Evolutionary conservation across 2,888 invertebrate genomes (phyloP).

Genomic region (Teleogryllus oceanicus): DNA sequence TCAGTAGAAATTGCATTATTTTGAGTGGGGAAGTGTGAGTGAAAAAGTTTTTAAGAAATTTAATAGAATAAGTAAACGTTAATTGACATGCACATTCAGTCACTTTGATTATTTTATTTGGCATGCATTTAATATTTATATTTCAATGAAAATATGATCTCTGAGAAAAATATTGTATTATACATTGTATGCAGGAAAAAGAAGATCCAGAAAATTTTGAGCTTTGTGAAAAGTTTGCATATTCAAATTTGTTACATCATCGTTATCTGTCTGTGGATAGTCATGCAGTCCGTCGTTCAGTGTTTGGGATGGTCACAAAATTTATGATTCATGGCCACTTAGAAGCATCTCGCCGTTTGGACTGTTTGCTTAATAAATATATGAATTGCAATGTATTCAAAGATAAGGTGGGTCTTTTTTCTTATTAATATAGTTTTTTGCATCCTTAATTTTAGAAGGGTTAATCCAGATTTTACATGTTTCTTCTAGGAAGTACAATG

Average conservation of each 20-base stretch:
- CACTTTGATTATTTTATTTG: no score
- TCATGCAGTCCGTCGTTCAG: conserved; percentile 48
- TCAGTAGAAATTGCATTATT: no score
- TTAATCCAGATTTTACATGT: neutral
- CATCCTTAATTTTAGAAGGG: neutral
- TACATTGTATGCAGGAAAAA: conserved; percentile 42
- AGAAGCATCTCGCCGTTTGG: conserved; percentile 46
- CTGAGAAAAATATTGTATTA: no score
- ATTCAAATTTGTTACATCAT: conserved; percentile 50
- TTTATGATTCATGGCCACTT: conserved; percentile 51
- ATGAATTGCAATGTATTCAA: neutral
- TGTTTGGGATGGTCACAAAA: conserved; percentile 50
- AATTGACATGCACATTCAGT: no score
- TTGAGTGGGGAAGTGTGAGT: no score
- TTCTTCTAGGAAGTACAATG: conserved; percentile 49
- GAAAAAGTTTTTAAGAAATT: no score
- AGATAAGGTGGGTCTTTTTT: neutral
- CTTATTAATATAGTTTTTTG: neutral
- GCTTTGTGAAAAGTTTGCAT: conserved; percentile 47
- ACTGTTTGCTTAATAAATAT: neutral
- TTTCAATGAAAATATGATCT: no score
- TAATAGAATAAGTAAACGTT: no score
- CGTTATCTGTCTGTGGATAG: conserved; percentile 50
- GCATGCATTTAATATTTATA: no score
- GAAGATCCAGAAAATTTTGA: conserved; percentile 46